Evolutionary conservation across 92 coral and sea anemone species (phyloP).

Genomic region (Parazoanthus darwini): DNA sequence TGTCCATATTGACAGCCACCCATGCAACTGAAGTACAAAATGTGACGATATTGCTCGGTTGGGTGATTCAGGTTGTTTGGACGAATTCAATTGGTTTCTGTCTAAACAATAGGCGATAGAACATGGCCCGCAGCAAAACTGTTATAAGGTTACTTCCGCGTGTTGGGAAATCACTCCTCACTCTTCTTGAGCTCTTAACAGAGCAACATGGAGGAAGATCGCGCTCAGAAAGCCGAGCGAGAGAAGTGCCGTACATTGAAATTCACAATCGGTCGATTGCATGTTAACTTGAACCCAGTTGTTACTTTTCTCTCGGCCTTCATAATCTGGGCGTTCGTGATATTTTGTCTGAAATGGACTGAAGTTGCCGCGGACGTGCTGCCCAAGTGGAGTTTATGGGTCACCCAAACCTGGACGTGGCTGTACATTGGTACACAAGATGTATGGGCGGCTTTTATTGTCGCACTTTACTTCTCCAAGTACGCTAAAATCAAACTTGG

Average conservation of each 20-base stretch:
- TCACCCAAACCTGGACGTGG: constrained; percentile 28
- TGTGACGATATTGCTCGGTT: too few relatives aligned
- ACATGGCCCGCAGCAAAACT: too few relatives aligned
- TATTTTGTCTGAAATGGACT: constrained; percentile 16
- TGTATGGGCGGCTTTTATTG: constrained; percentile 36
- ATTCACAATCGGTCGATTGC: constrained; percentile 29
- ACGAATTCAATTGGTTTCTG: too few relatives aligned
- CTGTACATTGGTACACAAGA: not conserved
- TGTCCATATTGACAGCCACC: too few relatives aligned
- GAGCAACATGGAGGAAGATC: not conserved
- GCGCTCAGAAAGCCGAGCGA: not conserved
- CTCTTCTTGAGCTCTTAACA: too few relatives aligned
- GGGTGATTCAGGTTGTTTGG: too few relatives aligned
- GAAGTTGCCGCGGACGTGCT: constrained; percentile 28
- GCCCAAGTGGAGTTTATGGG: constrained; percentile 31
- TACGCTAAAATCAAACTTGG: constrained; percentile 24
- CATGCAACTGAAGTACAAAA: too few relatives aligned
- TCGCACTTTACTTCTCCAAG: not conserved
- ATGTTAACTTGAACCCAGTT: constrained; percentile 38
- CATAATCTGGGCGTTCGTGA: constrained; percentile 41
- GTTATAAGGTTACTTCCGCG: too few relatives aligned
- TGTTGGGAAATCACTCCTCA: too few relatives aligned
- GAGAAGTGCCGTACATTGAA: constrained; percentile 33
- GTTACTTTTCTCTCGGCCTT: constrained; percentile 21
- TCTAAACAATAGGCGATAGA: too few relatives aligned